Evolutionary conservation across 2,888 invertebrate genomes (phyloP), one percentile per base, ranked within the genome.

Genomic region (Clistopyga incitator): DNA sequence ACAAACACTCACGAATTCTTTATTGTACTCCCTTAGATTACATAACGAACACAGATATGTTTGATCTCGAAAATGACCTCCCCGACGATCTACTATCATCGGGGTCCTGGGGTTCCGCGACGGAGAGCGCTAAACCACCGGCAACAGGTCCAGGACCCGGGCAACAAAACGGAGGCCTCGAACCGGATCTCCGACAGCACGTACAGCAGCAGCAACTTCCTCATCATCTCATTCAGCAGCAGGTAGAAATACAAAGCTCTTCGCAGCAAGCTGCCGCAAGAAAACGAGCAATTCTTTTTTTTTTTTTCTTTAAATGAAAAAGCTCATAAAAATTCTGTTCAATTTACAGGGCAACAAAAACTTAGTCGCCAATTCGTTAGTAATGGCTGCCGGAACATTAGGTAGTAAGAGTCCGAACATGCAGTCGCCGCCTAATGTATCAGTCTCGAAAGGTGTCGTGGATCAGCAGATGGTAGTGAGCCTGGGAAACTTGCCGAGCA

Each of bases 41-140:
- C 93, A 96, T 97, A 93, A 96, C 97, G 88, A 97, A 96, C 94
- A 96, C 96, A 93, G 97, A 97, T 92, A 97, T 97, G 95, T 97
- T 97, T 93, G 97, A 97, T 94, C 95, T 98, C 93, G 98, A 98
- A 94, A 97, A 98, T 94, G 97, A 98, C 94, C 95, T 98, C 89
- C 98, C 98, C 64, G 98, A 98, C 94, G 98, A 98, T 94, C 94
- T 98, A 88, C 97, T 98, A 94, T 95, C 95, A 76, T 95, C 96
- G 80, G 95, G 96, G 87, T 95, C 96, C 88, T 97, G 97, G 97
- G 96, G 96, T 84, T 93, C 95, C 78, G 92, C 93, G 42, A 92
- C 93, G 47, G 96, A 97, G 83, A 94, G 95, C 80, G 95, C 95
- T 84, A 97, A 97, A 93, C 97, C 97, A 86, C 96, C 97, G 34